Conservation (phyloP, 1,140 invertebrate genomes). For the Marisa cornuarietis region DNA sequence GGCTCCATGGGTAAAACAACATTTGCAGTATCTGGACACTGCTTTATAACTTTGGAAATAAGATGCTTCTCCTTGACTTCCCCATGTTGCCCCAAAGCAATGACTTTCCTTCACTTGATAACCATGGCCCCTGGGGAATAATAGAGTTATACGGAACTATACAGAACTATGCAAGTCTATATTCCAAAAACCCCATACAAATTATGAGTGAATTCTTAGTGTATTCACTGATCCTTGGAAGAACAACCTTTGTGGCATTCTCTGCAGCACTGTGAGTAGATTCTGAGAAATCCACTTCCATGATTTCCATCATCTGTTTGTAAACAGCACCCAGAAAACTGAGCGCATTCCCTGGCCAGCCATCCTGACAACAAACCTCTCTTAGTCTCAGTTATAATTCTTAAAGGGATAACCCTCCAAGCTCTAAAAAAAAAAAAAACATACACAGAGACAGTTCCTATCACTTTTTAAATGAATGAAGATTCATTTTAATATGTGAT, state of each 20-base stretch:
- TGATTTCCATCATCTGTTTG: slow-evolving; percentile 27
- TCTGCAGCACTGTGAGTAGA: slow-evolving; percentile 36
- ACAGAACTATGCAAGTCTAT: no score
- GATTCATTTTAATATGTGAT: neutral
- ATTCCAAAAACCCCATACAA: no score
- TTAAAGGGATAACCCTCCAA: no score
- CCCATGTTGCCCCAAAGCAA: no score
- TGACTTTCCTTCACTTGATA: no score
- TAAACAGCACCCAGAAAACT: slow-evolving; percentile 39
- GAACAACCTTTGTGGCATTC: slow-evolving; percentile 6
- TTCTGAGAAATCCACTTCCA: slow-evolving; percentile 30
- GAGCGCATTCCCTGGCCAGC: slow-evolving; percentile 52
- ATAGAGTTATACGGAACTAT: no score
- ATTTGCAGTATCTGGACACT: no score
- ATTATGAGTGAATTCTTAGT: no score
- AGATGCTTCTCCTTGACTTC: no score
- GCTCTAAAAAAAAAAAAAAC: neutral
- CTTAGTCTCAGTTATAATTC: neutral
- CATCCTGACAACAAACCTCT: slow-evolving; percentile 33
- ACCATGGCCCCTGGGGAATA: no score
- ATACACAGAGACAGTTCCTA: neutral
- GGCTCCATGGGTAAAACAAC: no score
- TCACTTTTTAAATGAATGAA: neutral
- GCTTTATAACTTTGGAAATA: no score
- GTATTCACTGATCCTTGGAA: neutral